phyloP scores from a whole-genome alignment of 2,113 vertebrate species.

The Marmota flaviventris region DNA sequence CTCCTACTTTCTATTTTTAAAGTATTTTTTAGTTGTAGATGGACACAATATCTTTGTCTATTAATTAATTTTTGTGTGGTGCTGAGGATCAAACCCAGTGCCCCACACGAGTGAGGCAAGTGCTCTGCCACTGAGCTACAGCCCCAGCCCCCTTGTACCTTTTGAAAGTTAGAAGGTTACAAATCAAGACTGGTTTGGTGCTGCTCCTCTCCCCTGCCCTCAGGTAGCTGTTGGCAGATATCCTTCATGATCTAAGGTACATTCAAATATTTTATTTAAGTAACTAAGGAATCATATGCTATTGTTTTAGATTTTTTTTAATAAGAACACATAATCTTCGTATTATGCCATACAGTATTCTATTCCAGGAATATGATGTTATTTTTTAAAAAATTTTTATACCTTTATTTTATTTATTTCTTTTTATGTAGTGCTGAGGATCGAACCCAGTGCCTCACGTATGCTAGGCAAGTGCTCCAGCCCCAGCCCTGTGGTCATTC shows the following conservation, averaged over 20 bases:
- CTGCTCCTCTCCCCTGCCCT: not conserved
- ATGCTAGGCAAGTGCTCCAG: no score
- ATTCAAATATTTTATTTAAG: not conserved
- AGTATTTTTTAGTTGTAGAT: no score
- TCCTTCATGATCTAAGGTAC: not conserved
- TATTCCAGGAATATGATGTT: not conserved
- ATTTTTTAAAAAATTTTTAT: no score
- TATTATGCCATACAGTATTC: not conserved
- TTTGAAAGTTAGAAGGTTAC: not conserved
- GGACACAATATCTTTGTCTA: no score
- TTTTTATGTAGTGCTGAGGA: no score
- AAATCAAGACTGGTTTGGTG: not conserved
- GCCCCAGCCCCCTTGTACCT: no score
- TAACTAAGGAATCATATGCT: constrained; percentile 2
- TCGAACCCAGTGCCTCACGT: no score
- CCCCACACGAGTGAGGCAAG: no score
- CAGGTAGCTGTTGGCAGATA: not conserved
- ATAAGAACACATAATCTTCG: not conserved
- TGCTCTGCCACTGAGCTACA: no score
- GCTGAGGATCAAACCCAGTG: no score
- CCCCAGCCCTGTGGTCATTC: not conserved
- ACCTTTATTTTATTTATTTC: no score
- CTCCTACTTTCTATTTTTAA: not conserved
- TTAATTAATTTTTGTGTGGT: no score
- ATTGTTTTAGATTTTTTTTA: not conserved